A percentile compares a stretch with the other conserved stretches of the same genome.
These are phyloP conservation scores for Pararge aegeria DNA, from an alignment of 1,140 invertebrate genomes.

Conservation along the genomic window DNA sequence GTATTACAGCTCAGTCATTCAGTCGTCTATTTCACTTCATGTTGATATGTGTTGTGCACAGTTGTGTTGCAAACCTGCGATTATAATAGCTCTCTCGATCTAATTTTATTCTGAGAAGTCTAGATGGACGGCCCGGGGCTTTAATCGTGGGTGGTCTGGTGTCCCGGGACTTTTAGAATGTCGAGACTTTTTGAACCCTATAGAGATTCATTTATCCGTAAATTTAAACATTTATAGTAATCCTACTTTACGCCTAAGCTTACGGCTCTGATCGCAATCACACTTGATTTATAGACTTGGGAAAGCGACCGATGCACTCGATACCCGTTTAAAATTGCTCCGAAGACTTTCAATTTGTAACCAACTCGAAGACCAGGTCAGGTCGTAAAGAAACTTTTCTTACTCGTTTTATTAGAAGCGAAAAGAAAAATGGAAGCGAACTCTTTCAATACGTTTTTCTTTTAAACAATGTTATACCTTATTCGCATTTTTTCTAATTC, in stretches of 20 bases:
- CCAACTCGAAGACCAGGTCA: conserved; percentile 12
- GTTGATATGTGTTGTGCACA: too few species aligned
- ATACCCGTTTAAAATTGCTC: conserved; percentile 35
- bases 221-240: neutral
- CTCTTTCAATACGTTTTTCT: neutral
- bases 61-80: too few species aligned
- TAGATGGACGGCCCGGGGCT: too few species aligned
- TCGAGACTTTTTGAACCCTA: too few species aligned
- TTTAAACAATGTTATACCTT: neutral
- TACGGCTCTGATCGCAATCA: conserved; percentile 46
- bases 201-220: neutral
- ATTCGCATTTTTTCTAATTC: neutral
- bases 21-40: too few species aligned
- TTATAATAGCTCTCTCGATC: too few species aligned
- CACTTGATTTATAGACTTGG: conserved; percentile 53
- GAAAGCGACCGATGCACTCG: conserved; percentile 32
- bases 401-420: conserved; percentile 2
- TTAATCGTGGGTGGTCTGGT: too few species aligned
- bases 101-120: too few species aligned
- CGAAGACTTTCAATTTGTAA: conserved; percentile 37
- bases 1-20: too few species aligned
- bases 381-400: conserved; percentile 8
- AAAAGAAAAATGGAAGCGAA: neutral
- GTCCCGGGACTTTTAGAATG: too few species aligned
- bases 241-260: conserved; percentile 18